Evolutionary conservation across 2,888 invertebrate genomes (phyloP).

Genomic region (Melanchra persicariae): DNA sequence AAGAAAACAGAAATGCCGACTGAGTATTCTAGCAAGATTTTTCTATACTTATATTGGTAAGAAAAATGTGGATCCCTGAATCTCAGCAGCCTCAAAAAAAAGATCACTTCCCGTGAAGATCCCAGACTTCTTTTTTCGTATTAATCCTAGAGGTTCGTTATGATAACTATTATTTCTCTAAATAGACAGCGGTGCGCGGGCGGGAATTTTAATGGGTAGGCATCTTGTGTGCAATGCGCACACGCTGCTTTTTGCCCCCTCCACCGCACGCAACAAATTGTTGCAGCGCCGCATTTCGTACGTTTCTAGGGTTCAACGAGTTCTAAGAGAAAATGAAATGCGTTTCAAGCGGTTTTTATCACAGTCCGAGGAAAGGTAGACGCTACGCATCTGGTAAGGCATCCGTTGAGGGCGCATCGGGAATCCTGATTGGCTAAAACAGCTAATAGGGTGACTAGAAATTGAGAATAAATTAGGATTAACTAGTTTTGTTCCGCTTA

Average conservation of each 20-base stretch:
- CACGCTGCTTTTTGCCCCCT: slow-evolving; percentile 74
- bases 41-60: neutral
- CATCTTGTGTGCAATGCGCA: slow-evolving; percentile 77
- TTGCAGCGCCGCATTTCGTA: slow-evolving; percentile 74
- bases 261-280: slow-evolving; percentile 74
- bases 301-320: slow-evolving; percentile 72
- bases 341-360: slow-evolving; percentile 55
- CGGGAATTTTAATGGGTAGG: slow-evolving; percentile 86
- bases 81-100: slow-evolving; percentile 22
- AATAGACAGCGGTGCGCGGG: slow-evolving; percentile 85
- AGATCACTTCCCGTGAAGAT: slow-evolving; percentile 1
- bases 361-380: slow-evolving; percentile 46
- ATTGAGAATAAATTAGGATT: slow-evolving; percentile 16
- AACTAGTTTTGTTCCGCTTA: neutral
- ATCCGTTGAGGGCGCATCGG: slow-evolving; percentile 40
- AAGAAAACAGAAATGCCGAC: neutral
- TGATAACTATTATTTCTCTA: slow-evolving; percentile 83
- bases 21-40: neutral
- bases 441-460: slow-evolving; percentile 14
- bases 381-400: slow-evolving; percentile 52
- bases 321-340: slow-evolving; percentile 69
- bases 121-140: slow-evolving; percentile 40
- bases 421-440: slow-evolving; percentile 58
- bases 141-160: slow-evolving; percentile 71
- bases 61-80: slow-evolving; percentile 15